Evolutionary conservation across 2,888 invertebrate genomes (phyloP), one percentile per base, ranked within the genome.

Genomic region (Aphodius granarius): DNA sequence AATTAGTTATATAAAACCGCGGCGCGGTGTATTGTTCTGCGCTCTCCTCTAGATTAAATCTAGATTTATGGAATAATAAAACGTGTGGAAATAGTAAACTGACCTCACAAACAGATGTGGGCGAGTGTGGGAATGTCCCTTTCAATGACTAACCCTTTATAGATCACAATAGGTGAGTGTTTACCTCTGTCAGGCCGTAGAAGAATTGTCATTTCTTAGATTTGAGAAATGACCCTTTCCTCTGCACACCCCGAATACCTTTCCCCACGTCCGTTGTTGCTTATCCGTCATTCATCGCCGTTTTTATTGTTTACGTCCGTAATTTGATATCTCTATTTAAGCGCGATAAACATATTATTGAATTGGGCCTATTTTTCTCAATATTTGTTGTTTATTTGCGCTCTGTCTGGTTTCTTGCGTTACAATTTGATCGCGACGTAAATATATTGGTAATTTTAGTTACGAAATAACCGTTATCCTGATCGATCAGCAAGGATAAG

Each of bases 41-140:
- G 17, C 21, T 22, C 66, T 71, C 65, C 20, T 63, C 62, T 65
- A 72, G 74, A 74, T 76, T 66, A 66, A 70, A 74, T 76, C 76
- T 74, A 74, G 73, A 74, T 74, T 72, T 71, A 71, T 74, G 74
- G 73, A 76, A 76, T 76, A 76, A 77, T 76, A 75, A 72, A 75
- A 71, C 73, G 72, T 65, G 76, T 70, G 74, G 72, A 76, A 77
- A 72, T 76, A 74, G 66, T 64, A 74, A 77, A 77, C 77, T 79
- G 78, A 78, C 74, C 74, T 73, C 66, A 74, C n/a, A n/a, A n/a
- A 77, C 79, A 79, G 79, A 79, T 80, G 80, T 80, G 77, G 79
- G 78, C 76, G 76, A 76, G 79, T 80, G 80, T 80, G 80, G 79
- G 80, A 80, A 80, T 80, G 75, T 76, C 76, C 76, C 72, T 74